These are phyloP conservation scores for Mormyrus hasselquistii DNA, from an alignment of 2,797 vertebrate species.

Conservation along the genomic window DNA sequence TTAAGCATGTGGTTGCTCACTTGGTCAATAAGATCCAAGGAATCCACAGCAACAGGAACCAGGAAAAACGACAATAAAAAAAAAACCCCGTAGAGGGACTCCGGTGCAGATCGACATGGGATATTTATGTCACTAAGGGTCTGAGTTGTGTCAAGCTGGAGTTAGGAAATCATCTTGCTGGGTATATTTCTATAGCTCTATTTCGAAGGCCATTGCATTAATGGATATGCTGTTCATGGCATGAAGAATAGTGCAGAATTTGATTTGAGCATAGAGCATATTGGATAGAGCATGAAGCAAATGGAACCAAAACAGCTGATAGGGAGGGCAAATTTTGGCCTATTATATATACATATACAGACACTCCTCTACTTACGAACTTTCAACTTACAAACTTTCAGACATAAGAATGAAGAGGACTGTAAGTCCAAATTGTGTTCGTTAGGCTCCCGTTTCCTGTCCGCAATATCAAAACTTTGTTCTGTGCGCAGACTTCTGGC, in stretches of 20 bases:
- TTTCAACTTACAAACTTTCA: neutral
- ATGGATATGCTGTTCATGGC: neutral
- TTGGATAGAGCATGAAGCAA: neutral
- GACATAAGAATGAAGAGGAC: neutral
- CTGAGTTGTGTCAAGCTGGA: neutral
- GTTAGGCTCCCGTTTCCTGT: neutral
- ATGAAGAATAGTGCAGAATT: neutral
- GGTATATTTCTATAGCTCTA: neutral
- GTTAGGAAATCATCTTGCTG: neutral
- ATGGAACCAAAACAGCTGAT: neutral
- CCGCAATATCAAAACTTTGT: no score
- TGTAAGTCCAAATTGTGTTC: neutral
- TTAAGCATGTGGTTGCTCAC: neutral
- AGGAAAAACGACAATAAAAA: neutral
- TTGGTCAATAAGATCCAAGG: neutral
- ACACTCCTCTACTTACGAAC: neutral
- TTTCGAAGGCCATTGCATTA: neutral
- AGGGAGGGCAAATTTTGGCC: neutral
- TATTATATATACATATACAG: neutral
- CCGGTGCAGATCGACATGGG: neutral
- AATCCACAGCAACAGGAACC: neutral
- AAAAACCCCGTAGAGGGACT: neutral
- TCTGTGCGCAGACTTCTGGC: no score
- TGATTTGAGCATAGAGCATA: neutral
- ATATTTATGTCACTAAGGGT: constrained; percentile 4